Percentiles rank a stretch among this genome's conserved stretches.
Evolutionary conservation across 2,113 vertebrate genomes (phyloP).

Genomic region (Phocoena phocoena): DNA sequence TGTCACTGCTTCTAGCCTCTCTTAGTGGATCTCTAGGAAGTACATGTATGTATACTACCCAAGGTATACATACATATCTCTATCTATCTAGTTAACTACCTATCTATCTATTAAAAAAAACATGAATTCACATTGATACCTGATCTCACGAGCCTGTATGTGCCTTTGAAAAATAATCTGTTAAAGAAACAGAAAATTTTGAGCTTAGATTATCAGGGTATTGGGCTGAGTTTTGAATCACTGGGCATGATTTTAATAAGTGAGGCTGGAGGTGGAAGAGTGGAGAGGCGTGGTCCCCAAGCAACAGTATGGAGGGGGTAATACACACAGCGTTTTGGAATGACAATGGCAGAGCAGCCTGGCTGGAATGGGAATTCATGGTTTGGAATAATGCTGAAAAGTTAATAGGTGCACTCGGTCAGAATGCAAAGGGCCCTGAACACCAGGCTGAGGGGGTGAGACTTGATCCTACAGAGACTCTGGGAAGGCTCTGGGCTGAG

Average conservation of each 20-base stretch:
- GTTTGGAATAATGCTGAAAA: background rate
- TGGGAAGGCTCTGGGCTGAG: background rate
- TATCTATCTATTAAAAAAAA: background rate
- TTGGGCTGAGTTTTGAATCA: background rate
- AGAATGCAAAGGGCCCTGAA: background rate
- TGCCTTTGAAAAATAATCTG: background rate
- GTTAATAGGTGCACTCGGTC: background rate
- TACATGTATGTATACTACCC: background rate
- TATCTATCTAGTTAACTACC: background rate
- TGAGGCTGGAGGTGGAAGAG: background rate
- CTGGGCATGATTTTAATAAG: background rate
- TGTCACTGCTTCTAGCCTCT: background rate
- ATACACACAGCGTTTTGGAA: background rate
- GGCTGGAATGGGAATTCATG: background rate
- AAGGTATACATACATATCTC: background rate
- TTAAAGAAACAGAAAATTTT: background rate
- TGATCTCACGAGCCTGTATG: background rate
- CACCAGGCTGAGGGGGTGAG: background rate
- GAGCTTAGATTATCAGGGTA: background rate
- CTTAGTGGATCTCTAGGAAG: background rate
- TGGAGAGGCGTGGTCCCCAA: no score
- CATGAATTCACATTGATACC: background rate
- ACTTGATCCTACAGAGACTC: background rate
- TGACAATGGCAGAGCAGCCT: background rate
- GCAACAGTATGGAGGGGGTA: background rate